Evolutionary conservation across 2,888 invertebrate species (phyloP), one percentile per base, ranked within the genome.

Genomic region (Xestia rhomboidea): DNA sequence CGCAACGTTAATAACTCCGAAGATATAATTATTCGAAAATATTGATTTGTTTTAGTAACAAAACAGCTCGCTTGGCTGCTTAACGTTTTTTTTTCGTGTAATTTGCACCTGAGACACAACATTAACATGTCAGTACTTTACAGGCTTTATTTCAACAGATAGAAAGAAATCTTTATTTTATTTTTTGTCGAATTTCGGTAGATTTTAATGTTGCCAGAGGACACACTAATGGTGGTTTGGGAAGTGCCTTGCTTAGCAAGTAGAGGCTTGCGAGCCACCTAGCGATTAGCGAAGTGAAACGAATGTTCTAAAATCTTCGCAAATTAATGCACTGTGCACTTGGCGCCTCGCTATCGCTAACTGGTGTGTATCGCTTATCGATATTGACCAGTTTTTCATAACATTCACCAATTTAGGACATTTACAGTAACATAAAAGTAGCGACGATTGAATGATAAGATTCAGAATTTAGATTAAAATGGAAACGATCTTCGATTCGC

Each of bases 401-500:
- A 8, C 15, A 2, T 57, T 27, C 27, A 57, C 27, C 57, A 15
- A 27, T 27, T 57, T 57, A 27, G 57, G 27, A 27, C 27, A 18
- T 18, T 27, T 15, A 2, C 15, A 57, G 27, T 57, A 57, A 27
- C 27, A 57, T 27, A 57, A 57, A 27, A 57, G 27, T 13, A 27
- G 27, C 6, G 13, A 57, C 54, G 15, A 27, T 57, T 57, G 27
- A 49, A n/a, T 62, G 3, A 46, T 71, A 46, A 11, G 57, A 70
- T 70, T 69, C 30, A 30, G 27, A 30, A n/a, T 44, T 8, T 30
- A n/a, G 30, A 7, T 74, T 63, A 34, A 0, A 62, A 30, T 41
- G 24, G 24, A 46, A 38, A 24, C 8, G 51, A 38, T 57, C 57
- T 76, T 60, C 46, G 21, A 62, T 68, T 76, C n/a, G 21, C 21